These are phyloP conservation scores for Thomomys bottae DNA, from an alignment of 2,113 vertebrate species.

Conservation along the genomic window DNA sequence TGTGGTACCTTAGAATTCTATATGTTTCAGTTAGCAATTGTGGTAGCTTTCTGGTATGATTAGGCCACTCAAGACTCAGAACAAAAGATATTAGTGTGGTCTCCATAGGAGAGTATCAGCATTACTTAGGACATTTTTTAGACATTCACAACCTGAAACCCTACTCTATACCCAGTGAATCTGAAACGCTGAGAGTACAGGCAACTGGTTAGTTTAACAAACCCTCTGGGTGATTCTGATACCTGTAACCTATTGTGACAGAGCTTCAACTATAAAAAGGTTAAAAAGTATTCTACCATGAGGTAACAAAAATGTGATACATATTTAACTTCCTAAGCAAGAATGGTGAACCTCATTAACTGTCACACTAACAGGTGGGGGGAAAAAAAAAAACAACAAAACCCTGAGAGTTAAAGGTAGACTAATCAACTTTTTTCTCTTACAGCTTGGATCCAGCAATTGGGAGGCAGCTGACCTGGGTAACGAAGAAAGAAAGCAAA, in stretches of 20 bases:
- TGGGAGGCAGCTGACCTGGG: constrained; percentile 95
- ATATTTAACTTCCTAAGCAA: constrained; percentile 22
- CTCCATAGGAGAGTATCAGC: neutral
- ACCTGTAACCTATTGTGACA: neutral
- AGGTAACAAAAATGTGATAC: constrained; percentile 2
- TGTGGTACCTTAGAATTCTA: constrained; percentile 30
- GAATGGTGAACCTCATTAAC: neutral
- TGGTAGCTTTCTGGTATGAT: constrained; percentile 19
- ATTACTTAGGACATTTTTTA: constrained; percentile 43
- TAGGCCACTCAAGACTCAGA: neutral
- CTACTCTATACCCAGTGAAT: neutral
- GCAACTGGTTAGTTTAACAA: neutral
- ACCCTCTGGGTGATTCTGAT: neutral
- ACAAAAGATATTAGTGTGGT: neutral
- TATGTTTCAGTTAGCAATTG: constrained; percentile 18
- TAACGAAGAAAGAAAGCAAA: constrained; percentile 89
- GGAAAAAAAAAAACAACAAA: no score
- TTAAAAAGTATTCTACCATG: neutral
- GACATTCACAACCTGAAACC: constrained; percentile 26
- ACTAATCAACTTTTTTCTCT: constrained; percentile 61
- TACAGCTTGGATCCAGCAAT: constrained; percentile 88
- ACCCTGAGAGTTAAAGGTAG: constrained; percentile 1
- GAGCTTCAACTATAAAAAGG: constrained; percentile 7
- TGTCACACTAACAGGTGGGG: constrained; percentile 39
- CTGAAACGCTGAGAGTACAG: constrained; percentile 10